These are phyloP conservation scores for Lithobates pipiens DNA, from an alignment of 2,797 vertebrate species.

Conservation along the genomic window DNA sequence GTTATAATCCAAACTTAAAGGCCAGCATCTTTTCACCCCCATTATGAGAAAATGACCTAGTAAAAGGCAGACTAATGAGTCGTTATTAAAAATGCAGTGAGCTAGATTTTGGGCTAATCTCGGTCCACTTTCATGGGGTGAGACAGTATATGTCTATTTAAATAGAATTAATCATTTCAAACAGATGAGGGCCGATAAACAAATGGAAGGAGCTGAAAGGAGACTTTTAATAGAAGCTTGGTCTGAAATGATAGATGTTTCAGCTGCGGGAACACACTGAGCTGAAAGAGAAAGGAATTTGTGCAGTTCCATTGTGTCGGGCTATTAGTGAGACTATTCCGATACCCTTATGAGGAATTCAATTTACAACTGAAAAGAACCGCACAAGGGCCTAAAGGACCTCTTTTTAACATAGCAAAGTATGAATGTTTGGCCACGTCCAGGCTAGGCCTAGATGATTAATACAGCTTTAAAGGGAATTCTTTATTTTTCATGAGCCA, in stretches of 20 bases:
- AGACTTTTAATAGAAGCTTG: conserved; percentile 39
- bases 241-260: conserved; percentile 27
- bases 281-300: conserved; percentile 5
- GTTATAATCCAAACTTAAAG: conserved; percentile 34
- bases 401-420: not conserved
- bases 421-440: not conserved
- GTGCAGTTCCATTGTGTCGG: not conserved
- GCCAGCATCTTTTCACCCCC: conserved; percentile 41
- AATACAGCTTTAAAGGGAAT: not conserved
- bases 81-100: conserved; percentile 54
- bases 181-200: conserved; percentile 44
- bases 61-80: conserved; percentile 52
- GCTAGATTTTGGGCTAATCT: conserved; percentile 48
- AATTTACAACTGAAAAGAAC: conserved; percentile 15
- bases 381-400: not conserved
- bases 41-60: conserved; percentile 53
- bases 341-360: conserved; percentile 5
- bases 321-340: not conserved
- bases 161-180: conserved; percentile 49
- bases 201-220: conserved; percentile 39
- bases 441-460: not conserved
- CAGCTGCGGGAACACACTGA: not conserved
- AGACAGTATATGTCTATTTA: conserved; percentile 29
- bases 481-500: not conserved
- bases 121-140: conserved; percentile 35